A percentile compares a stretch with the other conserved stretches of the same genome.
Evolutionary conservation across 2,113 vertebrate species (phyloP).

Genomic region (Pantherophis guttatus): DNA sequence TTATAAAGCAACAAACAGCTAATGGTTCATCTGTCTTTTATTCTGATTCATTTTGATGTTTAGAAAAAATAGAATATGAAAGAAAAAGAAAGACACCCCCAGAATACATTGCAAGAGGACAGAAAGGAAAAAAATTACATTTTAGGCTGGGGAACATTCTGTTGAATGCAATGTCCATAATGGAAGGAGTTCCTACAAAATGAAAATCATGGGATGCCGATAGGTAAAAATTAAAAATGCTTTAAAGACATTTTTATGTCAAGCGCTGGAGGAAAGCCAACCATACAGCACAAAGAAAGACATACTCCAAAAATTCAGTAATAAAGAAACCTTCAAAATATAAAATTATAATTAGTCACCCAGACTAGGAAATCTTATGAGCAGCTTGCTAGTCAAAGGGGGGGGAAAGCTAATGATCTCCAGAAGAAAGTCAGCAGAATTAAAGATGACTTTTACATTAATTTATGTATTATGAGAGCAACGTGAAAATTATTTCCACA

Average conservation of each 20-base stretch:
- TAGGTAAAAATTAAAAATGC: slow-evolving; percentile 18
- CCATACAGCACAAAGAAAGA: not conserved
- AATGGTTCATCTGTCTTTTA: not conserved
- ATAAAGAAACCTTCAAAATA: not conserved
- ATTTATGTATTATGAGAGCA: not conserved
- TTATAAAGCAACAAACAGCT: not conserved
- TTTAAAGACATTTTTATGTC: slow-evolving; percentile 16
- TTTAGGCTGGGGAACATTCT: not conserved
- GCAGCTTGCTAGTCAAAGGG: not conserved
- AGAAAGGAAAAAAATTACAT: not conserved
- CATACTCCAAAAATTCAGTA: not conserved
- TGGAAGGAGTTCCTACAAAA: not conserved
- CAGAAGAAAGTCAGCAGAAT: slow-evolving; percentile 7
- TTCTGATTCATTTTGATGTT: not conserved
- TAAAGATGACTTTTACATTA: not conserved
- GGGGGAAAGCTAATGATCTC: not conserved
- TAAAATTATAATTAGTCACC: slow-evolving; percentile 21
- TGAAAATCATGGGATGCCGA: not conserved
- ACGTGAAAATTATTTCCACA: not conserved
- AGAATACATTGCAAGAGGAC: not conserved
- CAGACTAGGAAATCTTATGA: not conserved
- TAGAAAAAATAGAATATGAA: not conserved
- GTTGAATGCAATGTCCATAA: not conserved
- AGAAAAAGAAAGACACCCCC: not conserved
- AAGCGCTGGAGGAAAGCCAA: slow-evolving; percentile 18